Base-by-base conservation (phyloP, 2,888 invertebrate species). In the Ctena decussata region DNA sequence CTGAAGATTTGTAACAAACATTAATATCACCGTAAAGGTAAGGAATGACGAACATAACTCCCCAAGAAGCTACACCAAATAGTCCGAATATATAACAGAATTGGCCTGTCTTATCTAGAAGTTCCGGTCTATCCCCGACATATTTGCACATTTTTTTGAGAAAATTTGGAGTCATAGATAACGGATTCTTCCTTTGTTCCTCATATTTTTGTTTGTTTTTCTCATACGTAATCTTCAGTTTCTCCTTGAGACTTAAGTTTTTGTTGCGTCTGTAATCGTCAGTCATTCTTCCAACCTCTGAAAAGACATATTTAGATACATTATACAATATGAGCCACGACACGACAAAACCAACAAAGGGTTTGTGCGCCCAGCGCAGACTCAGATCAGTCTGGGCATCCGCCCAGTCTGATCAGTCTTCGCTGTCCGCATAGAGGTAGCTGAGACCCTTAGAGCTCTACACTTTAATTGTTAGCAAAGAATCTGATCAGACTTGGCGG, bases 41-140 rank as follows among this genome's bases (percentile, higher is more conserved):
- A 0, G 94, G 94, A 35, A 94, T 89, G 0, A 93, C 90, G 73
- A 91, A 82, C 18, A 80, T 44, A 27, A 92, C 70, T 39, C 93
- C 94, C 73, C 85, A 85, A 27, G 86, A 77, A n/a, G 83, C 86
- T 18, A 90, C 84, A 11, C 89, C 84, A 8, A 76, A 30, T 21
- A 91, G 74, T 15, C 90, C 92, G 57, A 90, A 83, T 15, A 91
- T 49, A 65, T 80, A 92, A 41, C 82, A 75, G 24, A 49, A 37
- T 27, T 86, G 86, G 24, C n/a, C 41, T 12, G 24, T 8, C 30
- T 72, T 72, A 24, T 72, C 46, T 12, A 41, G 1, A 6, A 21
- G 27, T 0, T 18, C 5, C 6, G 44, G 41, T 32, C 69, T 15
- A 5, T 53, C n/a, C 8, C n/a, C 53, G 21, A 53, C 18, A 53